Evolutionary conservation across 2,888 invertebrate species (phyloP).

Genomic region (Pristionchus arcanus): DNA sequence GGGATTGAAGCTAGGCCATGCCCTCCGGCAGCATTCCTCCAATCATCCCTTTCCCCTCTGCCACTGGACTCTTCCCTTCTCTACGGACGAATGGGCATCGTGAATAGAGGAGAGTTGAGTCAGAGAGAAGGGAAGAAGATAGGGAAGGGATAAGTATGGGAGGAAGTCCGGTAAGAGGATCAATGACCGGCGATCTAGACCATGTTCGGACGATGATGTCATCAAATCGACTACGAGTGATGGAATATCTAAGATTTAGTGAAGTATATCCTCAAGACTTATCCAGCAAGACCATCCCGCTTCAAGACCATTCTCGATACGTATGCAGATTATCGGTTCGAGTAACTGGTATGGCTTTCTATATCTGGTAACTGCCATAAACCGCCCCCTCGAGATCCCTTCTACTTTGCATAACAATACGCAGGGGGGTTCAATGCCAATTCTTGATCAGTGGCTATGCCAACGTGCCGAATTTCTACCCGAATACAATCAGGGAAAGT

Average conservation of each 20-base stretch:
- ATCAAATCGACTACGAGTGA: not conserved
- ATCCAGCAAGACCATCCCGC: not conserved
- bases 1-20: not conserved
- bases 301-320: not conserved
- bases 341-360: not conserved
- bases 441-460: not conserved
- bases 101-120: conserved; percentile 26
- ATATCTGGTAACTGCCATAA: not conserved
- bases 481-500: not conserved
- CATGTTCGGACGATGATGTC: not conserved
- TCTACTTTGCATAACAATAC: conserved; percentile 31
- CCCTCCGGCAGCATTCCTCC: not conserved
- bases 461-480: not conserved
- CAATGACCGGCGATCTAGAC: not conserved
- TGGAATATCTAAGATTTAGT: not conserved
- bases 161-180: conserved; percentile 49
- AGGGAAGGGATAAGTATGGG: conserved; percentile 4
- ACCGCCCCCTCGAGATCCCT: not conserved
- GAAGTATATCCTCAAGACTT: not conserved
- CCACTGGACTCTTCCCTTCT: not conserved
- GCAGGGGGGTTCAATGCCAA: conserved; percentile 20
- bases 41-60: not conserved
- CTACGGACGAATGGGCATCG: conserved; percentile 17
- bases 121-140: not conserved
- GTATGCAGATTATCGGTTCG: not conserved